These are phyloP conservation scores for Apeltes quadracus DNA, from an alignment of 2,113 vertebrate species.

Conservation along the genomic window DNA sequence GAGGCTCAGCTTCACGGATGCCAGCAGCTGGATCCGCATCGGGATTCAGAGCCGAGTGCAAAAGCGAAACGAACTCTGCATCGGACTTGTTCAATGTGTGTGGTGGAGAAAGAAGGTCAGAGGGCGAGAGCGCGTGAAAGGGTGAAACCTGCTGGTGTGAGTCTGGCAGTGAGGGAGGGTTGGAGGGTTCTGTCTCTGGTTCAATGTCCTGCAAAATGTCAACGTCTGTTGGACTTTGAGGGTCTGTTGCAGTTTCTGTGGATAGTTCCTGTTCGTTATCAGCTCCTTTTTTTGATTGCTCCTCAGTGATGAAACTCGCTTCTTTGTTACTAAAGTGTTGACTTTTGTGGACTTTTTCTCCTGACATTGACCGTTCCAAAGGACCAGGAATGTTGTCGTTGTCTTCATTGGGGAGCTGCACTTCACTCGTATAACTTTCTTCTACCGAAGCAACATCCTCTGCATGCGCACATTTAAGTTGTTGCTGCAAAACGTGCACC, in stretches of 20 bases:
- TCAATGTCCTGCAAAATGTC: conserved; percentile 1
- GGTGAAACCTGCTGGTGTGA: not conserved
- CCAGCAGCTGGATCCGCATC: conserved; percentile 1
- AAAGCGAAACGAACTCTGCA: not conserved
- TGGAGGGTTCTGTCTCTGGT: not conserved
- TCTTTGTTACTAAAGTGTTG: not conserved
- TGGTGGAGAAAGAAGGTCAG: conserved; percentile 6
- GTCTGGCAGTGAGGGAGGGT: conserved; percentile 14
- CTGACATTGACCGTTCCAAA: not conserved
- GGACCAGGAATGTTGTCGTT: not conserved
- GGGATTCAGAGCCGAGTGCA: conserved; percentile 1
- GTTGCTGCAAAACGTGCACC: conserved; percentile 9
- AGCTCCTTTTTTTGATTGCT: conserved; percentile 7
- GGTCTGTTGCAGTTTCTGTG: conserved; percentile 5
- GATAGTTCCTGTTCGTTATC: conserved; percentile 14
- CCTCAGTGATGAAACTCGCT: conserved; percentile 17
- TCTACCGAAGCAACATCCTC: conserved; percentile 15
- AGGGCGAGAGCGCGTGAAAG: conserved; percentile 5
- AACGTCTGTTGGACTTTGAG: conserved; percentile 13
- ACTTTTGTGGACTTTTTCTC: conserved; percentile 5
- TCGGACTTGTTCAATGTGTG: not conserved
- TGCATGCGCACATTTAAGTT: conserved; percentile 22
- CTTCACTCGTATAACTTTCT: conserved; percentile 2
- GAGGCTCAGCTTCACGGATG: conserved; percentile 15
- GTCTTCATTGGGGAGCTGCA: conserved; percentile 14